These are phyloP conservation scores for Sebastes iracundus DNA, from an alignment of 2,797 vertebrate genomes.

Conservation along the genomic window DNA sequence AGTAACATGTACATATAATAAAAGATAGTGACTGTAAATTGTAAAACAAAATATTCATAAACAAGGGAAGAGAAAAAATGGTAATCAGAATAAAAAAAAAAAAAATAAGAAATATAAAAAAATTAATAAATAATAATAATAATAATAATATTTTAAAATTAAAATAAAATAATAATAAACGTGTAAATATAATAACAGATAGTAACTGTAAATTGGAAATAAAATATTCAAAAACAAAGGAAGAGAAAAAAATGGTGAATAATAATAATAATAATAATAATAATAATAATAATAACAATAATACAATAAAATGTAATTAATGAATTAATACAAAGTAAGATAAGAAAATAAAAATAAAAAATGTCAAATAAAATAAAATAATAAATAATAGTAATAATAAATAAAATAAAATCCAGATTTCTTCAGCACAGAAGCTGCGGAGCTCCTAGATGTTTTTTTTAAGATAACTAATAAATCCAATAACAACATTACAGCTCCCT, in stretches of 20 bases:
- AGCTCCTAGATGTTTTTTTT: conserved; percentile 13
- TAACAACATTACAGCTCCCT: conserved; percentile 38
- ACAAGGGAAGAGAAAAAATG: background rate
- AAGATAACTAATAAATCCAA: conserved; percentile 6
- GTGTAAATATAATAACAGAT: background rate
- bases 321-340: no score
- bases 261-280: background rate
- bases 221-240: background rate
- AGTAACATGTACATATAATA: background rate
- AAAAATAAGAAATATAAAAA: no score
- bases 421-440: conserved; percentile 7
- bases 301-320: background rate
- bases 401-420: background rate
- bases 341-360: no score
- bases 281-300: background rate
- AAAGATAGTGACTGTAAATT: background rate
- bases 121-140: background rate
- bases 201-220: background rate
- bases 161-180: no score
- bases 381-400: background rate
- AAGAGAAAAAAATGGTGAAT: background rate
- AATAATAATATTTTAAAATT: no score
- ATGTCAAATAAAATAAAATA: background rate
- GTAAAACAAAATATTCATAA: background rate
- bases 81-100: background rate